Conservation (phyloP, 2,888 invertebrate genomes). For the Ornithoptera priamus region DNA sequence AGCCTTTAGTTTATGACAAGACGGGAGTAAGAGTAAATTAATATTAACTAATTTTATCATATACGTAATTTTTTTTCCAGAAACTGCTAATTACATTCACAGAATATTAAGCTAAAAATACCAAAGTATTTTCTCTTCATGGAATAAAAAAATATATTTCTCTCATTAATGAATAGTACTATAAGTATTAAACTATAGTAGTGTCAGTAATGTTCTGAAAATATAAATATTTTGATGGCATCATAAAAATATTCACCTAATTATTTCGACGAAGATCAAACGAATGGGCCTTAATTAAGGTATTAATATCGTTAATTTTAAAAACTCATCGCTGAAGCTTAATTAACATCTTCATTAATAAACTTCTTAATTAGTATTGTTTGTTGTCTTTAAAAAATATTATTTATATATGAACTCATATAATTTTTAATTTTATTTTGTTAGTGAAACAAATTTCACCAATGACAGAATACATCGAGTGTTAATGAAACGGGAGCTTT, state of each 20-base stretch:
- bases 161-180: no score
- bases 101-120: not conserved
- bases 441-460: not conserved
- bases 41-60: not conserved
- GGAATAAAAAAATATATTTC: no score
- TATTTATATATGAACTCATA: not conserved
- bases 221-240: not conserved
- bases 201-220: no score
- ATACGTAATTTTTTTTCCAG: not conserved
- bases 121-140: not conserved
- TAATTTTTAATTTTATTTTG: not conserved
- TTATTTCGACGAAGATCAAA: constrained; percentile 25
- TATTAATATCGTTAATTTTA: constrained; percentile 19
- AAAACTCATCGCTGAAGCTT: constrained; percentile 23
- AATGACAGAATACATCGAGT: not conserved
- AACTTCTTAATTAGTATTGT: constrained; percentile 18
- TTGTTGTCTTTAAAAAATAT: constrained; percentile 12
- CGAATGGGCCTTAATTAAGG: constrained; percentile 23
- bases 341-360: constrained; percentile 24
- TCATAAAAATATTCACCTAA: constrained; percentile 10
- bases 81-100: constrained; percentile 9
- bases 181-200: no score
- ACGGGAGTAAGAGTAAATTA: no score
- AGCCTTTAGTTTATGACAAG: no score
- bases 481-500: no score